These are phyloP conservation scores for Dysidea cf. avara DNA, from an alignment of 37 sponge, comb jelly and placozoan species.

Conservation along the genomic window DNA sequence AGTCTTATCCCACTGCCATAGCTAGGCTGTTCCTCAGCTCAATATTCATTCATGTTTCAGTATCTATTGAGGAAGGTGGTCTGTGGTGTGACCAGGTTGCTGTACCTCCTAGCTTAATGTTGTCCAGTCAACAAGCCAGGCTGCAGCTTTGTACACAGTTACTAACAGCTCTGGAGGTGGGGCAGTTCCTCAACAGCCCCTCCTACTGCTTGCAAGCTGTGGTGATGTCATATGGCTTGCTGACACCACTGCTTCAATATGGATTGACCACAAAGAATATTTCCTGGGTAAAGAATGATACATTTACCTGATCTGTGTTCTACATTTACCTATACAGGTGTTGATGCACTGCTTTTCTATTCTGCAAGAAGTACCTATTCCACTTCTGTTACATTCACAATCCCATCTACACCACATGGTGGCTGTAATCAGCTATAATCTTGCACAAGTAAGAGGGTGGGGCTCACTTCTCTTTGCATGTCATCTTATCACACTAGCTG, in stretches of 20 bases:
- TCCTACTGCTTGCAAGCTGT: conserved; percentile 67
- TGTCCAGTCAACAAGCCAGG: conserved; percentile 39
- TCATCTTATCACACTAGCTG: background rate
- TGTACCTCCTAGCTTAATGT: conserved; percentile 4
- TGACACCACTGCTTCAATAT: conserved; percentile 80
- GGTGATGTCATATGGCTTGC: conserved; percentile 70
- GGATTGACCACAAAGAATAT: conserved; percentile 17
- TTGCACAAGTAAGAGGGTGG: conserved; percentile 46
- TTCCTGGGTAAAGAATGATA: background rate
- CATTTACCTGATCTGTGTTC: background rate
- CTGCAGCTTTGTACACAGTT: conserved; percentile 54
- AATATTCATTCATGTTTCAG: conserved; percentile 40
- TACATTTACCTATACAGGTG: conserved; percentile 14
- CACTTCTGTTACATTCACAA: background rate
- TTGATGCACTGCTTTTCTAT: conserved; percentile 65
- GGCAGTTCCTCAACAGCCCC: conserved; percentile 58
- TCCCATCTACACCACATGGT: conserved; percentile 74
- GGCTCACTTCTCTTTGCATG: too few species aligned
- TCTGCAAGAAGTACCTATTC: conserved; percentile 69
- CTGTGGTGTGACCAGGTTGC: conserved; percentile 22
- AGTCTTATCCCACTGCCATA: conserved; percentile 12
- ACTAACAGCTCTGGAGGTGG: conserved; percentile 69
- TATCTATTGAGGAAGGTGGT: background rate
- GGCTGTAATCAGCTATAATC: conserved; percentile 50
- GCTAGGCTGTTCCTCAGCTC: conserved; percentile 35